Percentiles rank a stretch among this genome's conserved stretches.
These are phyloP conservation scores for Cetoscarus ocellatus DNA, from an alignment of 2,797 vertebrate genomes.

Conservation along the genomic window DNA sequence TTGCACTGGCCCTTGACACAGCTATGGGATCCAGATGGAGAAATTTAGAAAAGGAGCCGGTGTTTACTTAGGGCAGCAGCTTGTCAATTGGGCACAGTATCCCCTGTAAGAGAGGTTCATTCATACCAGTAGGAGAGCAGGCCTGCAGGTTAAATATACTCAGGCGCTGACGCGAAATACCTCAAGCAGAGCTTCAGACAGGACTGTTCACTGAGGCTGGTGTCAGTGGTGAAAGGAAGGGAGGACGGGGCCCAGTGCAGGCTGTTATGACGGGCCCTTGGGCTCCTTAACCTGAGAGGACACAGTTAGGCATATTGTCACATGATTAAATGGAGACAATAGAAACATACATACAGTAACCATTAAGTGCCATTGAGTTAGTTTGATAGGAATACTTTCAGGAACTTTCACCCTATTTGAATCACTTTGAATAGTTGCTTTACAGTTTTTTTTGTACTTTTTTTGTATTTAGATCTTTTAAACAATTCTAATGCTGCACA, in stretches of 20 bases:
- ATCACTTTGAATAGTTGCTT: too few relatives aligned
- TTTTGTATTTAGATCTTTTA: background rate
- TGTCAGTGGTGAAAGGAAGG: constrained; percentile 5
- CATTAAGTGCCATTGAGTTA: constrained; percentile 20
- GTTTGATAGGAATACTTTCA: too few relatives aligned
- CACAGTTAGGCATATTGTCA: too few relatives aligned
- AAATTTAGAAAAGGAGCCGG: constrained; percentile 80
- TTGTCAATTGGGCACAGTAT: constrained; percentile 92
- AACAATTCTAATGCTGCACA: constrained; percentile 4
- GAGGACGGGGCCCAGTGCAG: too few relatives aligned
- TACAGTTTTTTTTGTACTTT: too few relatives aligned
- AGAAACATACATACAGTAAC: too few relatives aligned
- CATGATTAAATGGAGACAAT: too few relatives aligned
- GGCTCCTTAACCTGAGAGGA: too few relatives aligned
- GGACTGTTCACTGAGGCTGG: constrained; percentile 46
- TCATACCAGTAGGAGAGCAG: constrained; percentile 83
- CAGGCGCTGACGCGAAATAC: constrained; percentile 61
- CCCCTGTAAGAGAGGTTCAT: constrained; percentile 89
- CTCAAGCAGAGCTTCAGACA: constrained; percentile 40
- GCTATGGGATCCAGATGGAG: constrained; percentile 91
- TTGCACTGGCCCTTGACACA: constrained; percentile 88
- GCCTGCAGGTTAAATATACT: constrained; percentile 74
- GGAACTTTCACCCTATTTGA: constrained; percentile 11
- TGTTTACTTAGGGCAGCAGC: constrained; percentile 93
- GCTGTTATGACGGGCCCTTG: too few relatives aligned